These are phyloP conservation scores for Yoshiicerus persimilis DNA, from an alignment of 1,140 invertebrate genomes.

Conservation along the genomic window DNA sequence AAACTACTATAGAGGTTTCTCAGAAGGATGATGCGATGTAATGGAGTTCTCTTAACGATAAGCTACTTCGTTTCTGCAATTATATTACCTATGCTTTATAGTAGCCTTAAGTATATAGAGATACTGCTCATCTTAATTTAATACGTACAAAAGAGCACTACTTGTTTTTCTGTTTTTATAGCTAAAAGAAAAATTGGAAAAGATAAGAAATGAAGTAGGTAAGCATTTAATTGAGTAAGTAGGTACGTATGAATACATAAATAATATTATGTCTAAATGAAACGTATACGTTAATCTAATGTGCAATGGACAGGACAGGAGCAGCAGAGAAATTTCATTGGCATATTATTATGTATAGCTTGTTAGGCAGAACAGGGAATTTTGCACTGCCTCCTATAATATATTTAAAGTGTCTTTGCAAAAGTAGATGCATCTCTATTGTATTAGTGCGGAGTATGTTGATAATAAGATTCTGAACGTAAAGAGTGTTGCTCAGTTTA, in stretches of 20 bases:
- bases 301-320: not conserved
- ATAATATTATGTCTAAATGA: not conserved
- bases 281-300: not conserved
- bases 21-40: not conserved
- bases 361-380: not conserved
- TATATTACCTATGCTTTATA: too few species aligned
- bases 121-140: too few species aligned
- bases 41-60: too few species aligned
- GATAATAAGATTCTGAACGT: too few species aligned
- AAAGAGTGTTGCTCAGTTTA: too few species aligned
- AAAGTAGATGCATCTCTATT: not conserved
- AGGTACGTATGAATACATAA: not conserved
- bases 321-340: not conserved
- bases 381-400: not conserved
- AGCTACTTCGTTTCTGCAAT: not conserved
- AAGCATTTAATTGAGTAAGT: not conserved
- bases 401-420: not conserved
- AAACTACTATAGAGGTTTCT: not conserved
- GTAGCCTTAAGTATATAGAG: too few species aligned
- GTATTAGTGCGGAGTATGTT: too few species aligned
- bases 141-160: not conserved
- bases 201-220: not conserved
- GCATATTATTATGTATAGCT: not conserved
- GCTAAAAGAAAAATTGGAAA: not conserved
- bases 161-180: not conserved